Evolutionary conservation across 2,797 vertebrate species (phyloP), one percentile per base, ranked within the genome.

Genomic region (Cyprinodon diabolis): DNA sequence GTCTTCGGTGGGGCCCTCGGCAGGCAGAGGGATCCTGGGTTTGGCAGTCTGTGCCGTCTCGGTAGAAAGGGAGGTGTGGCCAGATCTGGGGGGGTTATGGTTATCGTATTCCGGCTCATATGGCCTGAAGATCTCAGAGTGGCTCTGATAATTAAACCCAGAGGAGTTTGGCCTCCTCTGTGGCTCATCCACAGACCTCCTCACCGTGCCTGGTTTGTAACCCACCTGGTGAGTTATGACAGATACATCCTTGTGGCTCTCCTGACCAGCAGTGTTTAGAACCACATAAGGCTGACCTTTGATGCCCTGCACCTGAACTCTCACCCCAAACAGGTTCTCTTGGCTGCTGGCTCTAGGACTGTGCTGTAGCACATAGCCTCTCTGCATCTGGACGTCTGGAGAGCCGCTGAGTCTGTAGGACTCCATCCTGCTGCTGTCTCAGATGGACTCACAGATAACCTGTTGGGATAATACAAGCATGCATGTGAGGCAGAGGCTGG

Each of bases 281-380:
- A 99, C 95, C 71, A 99, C 96, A 51, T 94, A 98, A 0, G 98
- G 97, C 80, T 96, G 97, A 17, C 98, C 97, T 83, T 97, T 95
- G 0, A 98, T 95, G 13, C 97, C 97, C 84, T 98, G 98, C 11
- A 99, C 95, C 83, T 95, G 95, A 69, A 99, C 96, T 79, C 95
- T 96, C 82, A 98, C 96, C 45, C 98, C 98, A 0, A 99, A 99
- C 76, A 94, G 90, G 0, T 68, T 73, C 7, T 93, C 89, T 4
- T 79, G 83, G 71, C 78, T 89, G 81, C 87, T n/a, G 62, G 62
- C 90, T 23, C 79, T 77, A 72, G 84, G 72, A 48, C 75, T 86
- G 88, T 87, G 86, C 65, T 92, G 92, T 67, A 93, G 78, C 56
- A n/a, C 70, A 35, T 89, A 92, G 73, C 93, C 87, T 70, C 84